A percentile compares a stretch with the other conserved stretches of the same genome.
These are phyloP conservation scores for Acanthaster planci DNA, from an alignment of 35 echinoderm and acorn worm genomes.

Conservation along the genomic window DNA sequence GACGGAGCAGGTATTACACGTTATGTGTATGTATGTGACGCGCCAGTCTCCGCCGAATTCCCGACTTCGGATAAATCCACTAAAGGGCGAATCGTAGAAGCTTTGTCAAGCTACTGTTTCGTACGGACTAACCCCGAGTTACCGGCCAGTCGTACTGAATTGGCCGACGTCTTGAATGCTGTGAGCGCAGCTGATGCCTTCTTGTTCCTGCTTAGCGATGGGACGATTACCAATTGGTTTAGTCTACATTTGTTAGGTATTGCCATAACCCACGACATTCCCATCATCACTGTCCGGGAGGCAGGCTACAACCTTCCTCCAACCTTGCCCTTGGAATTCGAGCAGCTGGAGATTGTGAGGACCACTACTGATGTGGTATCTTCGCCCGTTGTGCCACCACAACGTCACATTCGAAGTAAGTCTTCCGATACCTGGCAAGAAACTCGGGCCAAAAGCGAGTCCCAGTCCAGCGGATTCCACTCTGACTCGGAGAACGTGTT, in stretches of 20 bases:
- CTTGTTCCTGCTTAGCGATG: conserved; percentile 64
- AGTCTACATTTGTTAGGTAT: conserved; percentile 61
- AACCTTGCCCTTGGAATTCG: conserved; percentile 46
- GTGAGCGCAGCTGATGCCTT: conserved; percentile 69
- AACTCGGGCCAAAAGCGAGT: conserved; percentile 28
- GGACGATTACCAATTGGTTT: conserved; percentile 41
- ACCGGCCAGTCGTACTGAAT: conserved; percentile 39
- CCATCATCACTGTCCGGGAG: conserved; percentile 65
- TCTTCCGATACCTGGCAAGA: conserved; percentile 16
- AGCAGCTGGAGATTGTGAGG: conserved; percentile 62
- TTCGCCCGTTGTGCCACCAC: neutral
- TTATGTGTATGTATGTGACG: conserved; percentile 64
- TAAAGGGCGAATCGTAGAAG: conserved; percentile 58
- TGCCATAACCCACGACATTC: conserved; percentile 55
- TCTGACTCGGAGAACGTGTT: conserved; percentile 44
- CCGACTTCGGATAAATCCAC: conserved; percentile 17
- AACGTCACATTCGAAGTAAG: neutral
- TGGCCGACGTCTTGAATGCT: conserved; percentile 45
- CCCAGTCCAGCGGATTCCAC: conserved; percentile 60
- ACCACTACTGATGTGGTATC: neutral
- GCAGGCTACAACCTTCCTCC: conserved; percentile 59
- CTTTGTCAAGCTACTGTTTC: conserved; percentile 68
- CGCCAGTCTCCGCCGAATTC: neutral
- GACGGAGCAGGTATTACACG: conserved; percentile 23
- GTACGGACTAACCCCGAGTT: conserved; percentile 57